Base-by-base conservation (phyloP, 35 echinoderm and acorn worm species). In the Stichopus chloronotus region DNA sequence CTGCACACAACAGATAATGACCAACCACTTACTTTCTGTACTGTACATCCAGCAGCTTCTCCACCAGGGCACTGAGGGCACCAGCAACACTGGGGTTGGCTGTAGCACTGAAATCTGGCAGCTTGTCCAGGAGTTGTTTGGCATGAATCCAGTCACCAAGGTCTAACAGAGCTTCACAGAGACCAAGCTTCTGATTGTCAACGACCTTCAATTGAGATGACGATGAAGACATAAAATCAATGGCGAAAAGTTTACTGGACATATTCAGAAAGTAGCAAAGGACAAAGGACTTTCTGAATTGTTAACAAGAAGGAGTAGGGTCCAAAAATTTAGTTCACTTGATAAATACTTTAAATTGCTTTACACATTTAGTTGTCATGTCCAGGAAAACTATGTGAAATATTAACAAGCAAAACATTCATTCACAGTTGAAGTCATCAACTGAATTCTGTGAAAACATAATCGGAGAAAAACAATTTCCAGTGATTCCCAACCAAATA, bases 181-280 rank as follows among this genome's bases (percentile, higher is more conserved):
- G 76, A 21, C 97, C 97, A 20, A 98, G 78, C 59, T 98, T 98
- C 91, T 98, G 97, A 77, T 98, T 96, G 91, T 98, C 95, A 22
- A 90, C 56, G n/a, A 80, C 19, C 22, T 55, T 14, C 16, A 52
- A 43, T 58, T 61, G 19, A 14, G 9, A 12, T 11, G 56, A 57
- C 82, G 56, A 43, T 43, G 30, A 0, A 43, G 22, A 72, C 13
- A 72, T 72, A 16, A 16, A 2, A 72, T 16, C 13, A 72, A 72
- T 16, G 69, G 13, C 22, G 4, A 21, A 16, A 16, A 72, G 22
- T 72, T 72, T 1, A 13, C 1, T 72, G 30, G 30, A 43, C 30
- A 43, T 1, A 43, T 43, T 43, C 3, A 0, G 3, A 1, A 3
- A 43, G 30, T 3, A 43, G 30, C 30, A 43, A 43, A 1, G 30